These are phyloP conservation scores for Halocaridina rubra DNA, from an alignment of 2,888 invertebrate species.

Conservation along the genomic window DNA sequence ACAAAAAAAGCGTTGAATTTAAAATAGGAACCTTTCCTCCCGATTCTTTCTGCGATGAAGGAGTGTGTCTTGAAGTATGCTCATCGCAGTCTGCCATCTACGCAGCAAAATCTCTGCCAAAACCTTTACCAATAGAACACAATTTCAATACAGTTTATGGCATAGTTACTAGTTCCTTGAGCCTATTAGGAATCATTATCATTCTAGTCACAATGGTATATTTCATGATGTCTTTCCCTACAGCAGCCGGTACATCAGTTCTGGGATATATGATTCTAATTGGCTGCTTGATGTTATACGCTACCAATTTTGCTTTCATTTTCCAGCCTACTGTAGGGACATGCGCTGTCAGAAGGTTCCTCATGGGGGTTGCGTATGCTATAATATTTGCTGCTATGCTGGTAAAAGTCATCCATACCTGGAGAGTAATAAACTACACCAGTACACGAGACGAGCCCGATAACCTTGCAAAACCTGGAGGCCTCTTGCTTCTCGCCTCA, in stretches of 20 bases:
- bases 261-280: slow-evolving; percentile 69
- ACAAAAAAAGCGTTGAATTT: slow-evolving; percentile 60
- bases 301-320: slow-evolving; percentile 69
- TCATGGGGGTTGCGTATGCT: slow-evolving; percentile 69
- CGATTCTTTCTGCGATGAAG: slow-evolving; percentile 63
- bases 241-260: slow-evolving; percentile 65
- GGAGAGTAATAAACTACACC: slow-evolving; percentile 67
- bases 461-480: slow-evolving; percentile 67
- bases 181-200: slow-evolving; percentile 68
- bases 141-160: slow-evolving; percentile 69
- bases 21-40: slow-evolving; percentile 58
- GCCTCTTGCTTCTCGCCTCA: slow-evolving; percentile 67
- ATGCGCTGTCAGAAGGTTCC: slow-evolving; percentile 69
- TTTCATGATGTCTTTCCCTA: slow-evolving; percentile 67
- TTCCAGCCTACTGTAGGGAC: slow-evolving; percentile 68
- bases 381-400: slow-evolving; percentile 69
- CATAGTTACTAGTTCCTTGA: slow-evolving; percentile 67
- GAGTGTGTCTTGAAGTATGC: slow-evolving; percentile 64
- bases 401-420: slow-evolving; percentile 69
- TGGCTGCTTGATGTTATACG: slow-evolving; percentile 69
- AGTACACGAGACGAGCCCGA: slow-evolving; percentile 66
- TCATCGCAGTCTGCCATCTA: slow-evolving; percentile 62
- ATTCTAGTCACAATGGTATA: slow-evolving; percentile 68
- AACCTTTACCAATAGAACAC: slow-evolving; percentile 65
- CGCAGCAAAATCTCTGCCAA: slow-evolving; percentile 59